phyloP scores from a whole-genome alignment of 2,113 vertebrate species.

The Amazona vittata region DNA sequence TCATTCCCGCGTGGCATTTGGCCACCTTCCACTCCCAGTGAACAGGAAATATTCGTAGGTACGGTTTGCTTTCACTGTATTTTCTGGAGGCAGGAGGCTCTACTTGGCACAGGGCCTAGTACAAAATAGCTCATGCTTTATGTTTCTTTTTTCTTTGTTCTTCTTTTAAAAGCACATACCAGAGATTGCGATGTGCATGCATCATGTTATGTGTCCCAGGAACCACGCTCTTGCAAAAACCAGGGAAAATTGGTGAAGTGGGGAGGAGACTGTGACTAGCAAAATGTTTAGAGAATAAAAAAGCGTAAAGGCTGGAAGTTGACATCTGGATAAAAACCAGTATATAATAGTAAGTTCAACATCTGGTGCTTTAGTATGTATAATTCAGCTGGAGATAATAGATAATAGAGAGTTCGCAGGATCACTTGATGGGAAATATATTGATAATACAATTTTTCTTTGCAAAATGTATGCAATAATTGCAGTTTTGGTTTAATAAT shows the following conservation, averaged over 20 bases:
- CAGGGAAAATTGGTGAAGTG: neutral
- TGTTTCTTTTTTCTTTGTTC: neutral
- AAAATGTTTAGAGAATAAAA: neutral
- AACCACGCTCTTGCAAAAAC: neutral
- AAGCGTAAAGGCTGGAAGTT: neutral
- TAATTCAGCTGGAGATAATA: constrained; percentile 40
- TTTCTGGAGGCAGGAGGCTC: constrained; percentile 31
- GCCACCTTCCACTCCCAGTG: neutral
- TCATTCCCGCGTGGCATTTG: neutral
- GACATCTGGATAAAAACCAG: constrained; percentile 18
- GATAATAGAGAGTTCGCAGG: constrained; percentile 37
- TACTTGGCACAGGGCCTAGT: constrained; percentile 14
- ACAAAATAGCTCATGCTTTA: constrained; percentile 34
- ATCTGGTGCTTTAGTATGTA: neutral
- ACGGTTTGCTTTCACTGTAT: neutral
- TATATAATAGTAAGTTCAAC: neutral
- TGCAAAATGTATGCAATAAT: constrained; percentile 67
- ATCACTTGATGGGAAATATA: constrained; percentile 76
- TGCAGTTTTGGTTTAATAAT: constrained; percentile 76
- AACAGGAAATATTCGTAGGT: neutral
- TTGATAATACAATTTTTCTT: constrained; percentile 77
- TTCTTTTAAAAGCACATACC: neutral
- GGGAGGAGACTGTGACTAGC: neutral
- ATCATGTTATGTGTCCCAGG: neutral
- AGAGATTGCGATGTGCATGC: neutral